phyloP scores from a whole-genome alignment of 2,113 vertebrate genomes.

The Eonycteris spelaea region DNA sequence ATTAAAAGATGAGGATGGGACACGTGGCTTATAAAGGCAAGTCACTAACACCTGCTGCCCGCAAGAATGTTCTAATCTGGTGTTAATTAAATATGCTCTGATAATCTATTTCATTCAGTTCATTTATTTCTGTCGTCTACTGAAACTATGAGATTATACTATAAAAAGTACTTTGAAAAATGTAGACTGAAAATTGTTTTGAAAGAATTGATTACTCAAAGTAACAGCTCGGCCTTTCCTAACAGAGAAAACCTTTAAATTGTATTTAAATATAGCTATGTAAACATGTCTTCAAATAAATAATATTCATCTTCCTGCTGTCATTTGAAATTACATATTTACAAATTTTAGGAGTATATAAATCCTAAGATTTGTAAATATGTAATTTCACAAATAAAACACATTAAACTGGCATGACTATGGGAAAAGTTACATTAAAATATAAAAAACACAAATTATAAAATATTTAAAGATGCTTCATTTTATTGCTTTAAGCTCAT shows the following conservation, averaged over 20 bases:
- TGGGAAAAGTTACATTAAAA: neutral
- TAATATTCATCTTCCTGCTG: neutral
- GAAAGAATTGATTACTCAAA: neutral
- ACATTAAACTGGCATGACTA: neutral
- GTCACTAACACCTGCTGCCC: neutral
- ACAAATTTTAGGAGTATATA: neutral
- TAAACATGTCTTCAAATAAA: conserved; percentile 18
- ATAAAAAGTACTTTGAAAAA: neutral
- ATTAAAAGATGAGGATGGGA: neutral
- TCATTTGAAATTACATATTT: conserved; percentile 13
- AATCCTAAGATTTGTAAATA: too few species aligned
- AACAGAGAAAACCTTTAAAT: neutral
- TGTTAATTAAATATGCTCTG: neutral
- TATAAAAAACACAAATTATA: neutral
- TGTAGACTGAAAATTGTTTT: neutral
- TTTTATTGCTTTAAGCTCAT: neutral
- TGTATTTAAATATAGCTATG: neutral
- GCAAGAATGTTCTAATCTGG: neutral
- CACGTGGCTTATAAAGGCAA: neutral
- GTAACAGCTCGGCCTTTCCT: neutral
- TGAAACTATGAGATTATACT: neutral
- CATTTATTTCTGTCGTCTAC: neutral
- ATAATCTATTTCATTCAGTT: neutral
- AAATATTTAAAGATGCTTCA: conserved; percentile 15
- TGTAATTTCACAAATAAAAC: neutral